Base-by-base conservation (phyloP, 2,113 vertebrate genomes). In the Neolamprologus modestus region DNA sequence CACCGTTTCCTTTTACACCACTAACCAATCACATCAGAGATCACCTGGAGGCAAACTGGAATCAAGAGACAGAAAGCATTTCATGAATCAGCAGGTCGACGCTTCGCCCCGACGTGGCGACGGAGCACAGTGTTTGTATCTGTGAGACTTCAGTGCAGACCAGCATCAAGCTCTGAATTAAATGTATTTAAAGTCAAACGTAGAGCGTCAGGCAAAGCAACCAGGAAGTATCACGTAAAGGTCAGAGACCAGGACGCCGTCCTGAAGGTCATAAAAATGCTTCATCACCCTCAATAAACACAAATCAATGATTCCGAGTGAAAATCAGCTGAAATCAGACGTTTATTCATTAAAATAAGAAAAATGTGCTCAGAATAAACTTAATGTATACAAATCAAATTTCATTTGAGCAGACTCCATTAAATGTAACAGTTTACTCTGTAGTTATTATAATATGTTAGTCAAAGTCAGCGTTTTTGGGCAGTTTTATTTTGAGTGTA, bases 81-180 rank as follows among this genome's bases (percentile, higher is more conserved):
- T 42, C 21, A 16, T 26, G 37, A 42, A 71, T 40, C 35, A 24
- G 35, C 63, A 40, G 63, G 66, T 71, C 4, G 13, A 10, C 14
- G 24, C 37, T 45, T 45, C 4, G 1, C 40, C 13, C 21, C 2
- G 40, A 45, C 6, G 3, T 10, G 21, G 1, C 1, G 21, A 6
- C 3, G 1, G 21, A 26, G 37, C 37, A 24, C 66, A 73, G 8
- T 1, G 1, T 63, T 16, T 16, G 66, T 42, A 14, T 73, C 8
- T 45, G 66, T 73, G 5, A 71, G 37, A 45, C 37, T 26, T 45
- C 40, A 26, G 21, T 11, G 40, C 40, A 47, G 13, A 45, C 37
- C 68, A 73, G 68, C 9, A 73, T 17, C 6, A 28, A 28, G 40
- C 9, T 26, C 40, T 28, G 45, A 47, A 28, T 76, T 4, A 28